phyloP scores from a whole-genome alignment of 2,797 vertebrate genomes.

The Hyperoplus immaculatus region DNA sequence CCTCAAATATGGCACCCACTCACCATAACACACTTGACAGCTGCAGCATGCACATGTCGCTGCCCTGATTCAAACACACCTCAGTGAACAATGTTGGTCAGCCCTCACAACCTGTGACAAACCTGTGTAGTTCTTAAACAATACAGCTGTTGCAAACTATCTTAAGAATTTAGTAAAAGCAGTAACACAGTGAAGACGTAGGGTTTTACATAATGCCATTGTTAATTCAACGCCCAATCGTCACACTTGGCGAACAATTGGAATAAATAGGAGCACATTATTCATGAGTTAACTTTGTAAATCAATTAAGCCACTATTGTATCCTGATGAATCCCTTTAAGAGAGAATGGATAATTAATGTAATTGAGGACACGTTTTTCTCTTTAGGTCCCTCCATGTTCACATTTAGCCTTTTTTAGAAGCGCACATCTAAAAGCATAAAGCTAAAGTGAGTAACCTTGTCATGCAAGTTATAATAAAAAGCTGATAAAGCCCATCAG shows the following conservation, averaged over 20 bases:
- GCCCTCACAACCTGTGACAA: constrained; percentile 6
- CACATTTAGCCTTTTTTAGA: constrained; percentile 25
- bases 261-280: constrained; percentile 75
- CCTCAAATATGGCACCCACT: not conserved
- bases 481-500: too few relatives aligned
- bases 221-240: constrained; percentile 68
- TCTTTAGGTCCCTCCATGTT: constrained; percentile 22
- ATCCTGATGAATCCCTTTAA: constrained; percentile 76
- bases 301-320: constrained; percentile 80
- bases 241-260: constrained; percentile 59
- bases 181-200: constrained; percentile 2
- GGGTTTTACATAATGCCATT: constrained; percentile 37
- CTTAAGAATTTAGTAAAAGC: not conserved
- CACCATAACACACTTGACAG: constrained; percentile 8
- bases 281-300: constrained; percentile 79
- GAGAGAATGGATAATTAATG: constrained; percentile 78
- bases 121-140: constrained; percentile 20
- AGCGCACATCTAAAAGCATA: constrained; percentile 37
- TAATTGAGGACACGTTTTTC: constrained; percentile 42
- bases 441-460: not conserved
- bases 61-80: constrained; percentile 29
- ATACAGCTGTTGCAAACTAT: constrained; percentile 8
- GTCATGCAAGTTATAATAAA: too few relatives aligned
- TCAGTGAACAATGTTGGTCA: constrained; percentile 5
- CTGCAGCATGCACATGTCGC: constrained; percentile 9